These are phyloP conservation scores for Galemys pyrenaicus DNA, from an alignment of 2,113 vertebrate species.

Conservation along the genomic window DNA sequence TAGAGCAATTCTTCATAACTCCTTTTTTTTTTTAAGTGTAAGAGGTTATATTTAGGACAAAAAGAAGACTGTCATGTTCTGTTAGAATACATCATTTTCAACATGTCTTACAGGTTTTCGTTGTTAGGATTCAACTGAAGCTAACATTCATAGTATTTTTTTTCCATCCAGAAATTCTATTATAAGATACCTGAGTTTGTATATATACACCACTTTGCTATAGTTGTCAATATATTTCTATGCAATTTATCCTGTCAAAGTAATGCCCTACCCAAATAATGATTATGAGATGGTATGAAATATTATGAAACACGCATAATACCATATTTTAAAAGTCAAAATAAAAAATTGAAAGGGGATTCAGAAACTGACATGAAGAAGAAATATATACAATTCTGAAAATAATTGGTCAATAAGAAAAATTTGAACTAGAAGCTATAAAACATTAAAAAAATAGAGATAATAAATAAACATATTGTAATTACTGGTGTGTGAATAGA, in stretches of 20 bases:
- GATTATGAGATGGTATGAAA: background rate
- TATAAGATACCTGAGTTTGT: too few relatives aligned
- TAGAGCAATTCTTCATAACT: background rate
- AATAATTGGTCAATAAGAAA: background rate
- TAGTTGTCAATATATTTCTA: background rate
- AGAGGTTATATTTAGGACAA: background rate
- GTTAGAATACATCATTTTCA: conserved; percentile 55
- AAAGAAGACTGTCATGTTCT: conserved; percentile 29
- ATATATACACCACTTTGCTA: background rate
- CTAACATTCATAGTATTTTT: conserved; percentile 44
- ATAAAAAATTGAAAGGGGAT: background rate
- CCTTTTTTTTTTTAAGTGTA: background rate
- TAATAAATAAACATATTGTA: background rate
- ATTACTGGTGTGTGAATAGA: background rate
- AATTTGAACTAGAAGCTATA: background rate
- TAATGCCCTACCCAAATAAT: background rate
- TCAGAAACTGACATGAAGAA: background rate
- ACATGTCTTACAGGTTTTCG: background rate
- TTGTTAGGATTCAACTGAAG: conserved; percentile 49
- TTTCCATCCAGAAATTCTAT: background rate
- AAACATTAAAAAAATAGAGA: background rate
- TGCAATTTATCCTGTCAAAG: background rate
- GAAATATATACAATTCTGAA: background rate
- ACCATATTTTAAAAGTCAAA: background rate
- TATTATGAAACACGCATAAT: background rate